phyloP scores from a whole-genome alignment of 2,888 invertebrate genomes.

The Lucinisca nassula region DNA sequence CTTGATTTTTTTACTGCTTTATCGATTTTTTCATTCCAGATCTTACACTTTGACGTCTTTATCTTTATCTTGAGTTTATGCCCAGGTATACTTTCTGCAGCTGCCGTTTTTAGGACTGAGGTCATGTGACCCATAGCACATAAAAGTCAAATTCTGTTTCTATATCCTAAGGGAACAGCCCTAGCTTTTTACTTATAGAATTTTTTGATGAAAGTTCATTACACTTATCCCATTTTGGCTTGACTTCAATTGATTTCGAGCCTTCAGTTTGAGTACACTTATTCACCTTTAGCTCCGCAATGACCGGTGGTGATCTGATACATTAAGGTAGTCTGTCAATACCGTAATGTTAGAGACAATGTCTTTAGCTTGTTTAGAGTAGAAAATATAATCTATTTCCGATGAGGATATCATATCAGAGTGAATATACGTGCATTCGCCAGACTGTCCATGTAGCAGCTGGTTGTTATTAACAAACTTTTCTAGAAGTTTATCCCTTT shows the following conservation, averaged over 20 bases:
- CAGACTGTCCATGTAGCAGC: too few relatives aligned
- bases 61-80: not conserved
- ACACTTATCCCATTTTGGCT: not conserved
- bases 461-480: too few relatives aligned
- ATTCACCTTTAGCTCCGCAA: not conserved
- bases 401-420: not conserved
- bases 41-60: not conserved
- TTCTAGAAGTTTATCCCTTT: too few relatives aligned
- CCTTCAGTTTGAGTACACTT: too few relatives aligned
- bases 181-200: not conserved
- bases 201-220: not conserved
- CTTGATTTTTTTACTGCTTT: not conserved
- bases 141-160: not conserved
- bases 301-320: not conserved
- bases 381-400: not conserved
- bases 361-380: not conserved
- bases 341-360: not conserved
- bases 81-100: not conserved
- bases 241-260: not conserved
- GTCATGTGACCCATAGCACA: not conserved
- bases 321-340: not conserved
- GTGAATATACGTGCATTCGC: not conserved
- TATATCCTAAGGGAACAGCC: not conserved
- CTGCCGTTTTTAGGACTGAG: not conserved
- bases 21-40: not conserved